These are phyloP conservation scores for Muntiacus reevesi DNA, from an alignment of 2,113 vertebrate species.

Conservation along the genomic window DNA sequence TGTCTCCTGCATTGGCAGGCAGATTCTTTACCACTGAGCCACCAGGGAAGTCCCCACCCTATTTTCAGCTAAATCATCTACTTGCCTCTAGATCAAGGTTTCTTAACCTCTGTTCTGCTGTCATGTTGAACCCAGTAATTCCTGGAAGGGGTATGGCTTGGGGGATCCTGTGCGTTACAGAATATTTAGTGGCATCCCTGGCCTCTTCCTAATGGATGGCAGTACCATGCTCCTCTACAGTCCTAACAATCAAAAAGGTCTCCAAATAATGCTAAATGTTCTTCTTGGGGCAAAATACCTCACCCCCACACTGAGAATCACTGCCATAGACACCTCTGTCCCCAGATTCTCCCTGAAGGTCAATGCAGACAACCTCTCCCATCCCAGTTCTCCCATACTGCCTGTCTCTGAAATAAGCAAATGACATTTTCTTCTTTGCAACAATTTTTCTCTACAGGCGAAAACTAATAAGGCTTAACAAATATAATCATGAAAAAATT, in stretches of 20 bases:
- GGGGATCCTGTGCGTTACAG: too few relatives aligned
- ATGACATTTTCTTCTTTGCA: neutral
- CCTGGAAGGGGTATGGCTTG: neutral
- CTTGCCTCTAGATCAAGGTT: neutral
- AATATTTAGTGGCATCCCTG: neutral
- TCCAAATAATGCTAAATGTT: neutral
- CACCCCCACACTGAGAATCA: neutral
- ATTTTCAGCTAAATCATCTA: neutral
- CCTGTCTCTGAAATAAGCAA: conserved; percentile 2
- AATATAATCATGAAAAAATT: neutral
- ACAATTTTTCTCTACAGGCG: neutral
- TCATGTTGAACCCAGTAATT: neutral
- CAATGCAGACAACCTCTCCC: neutral
- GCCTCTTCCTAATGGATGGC: neutral
- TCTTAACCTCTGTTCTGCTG: neutral
- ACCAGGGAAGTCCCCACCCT: neutral
- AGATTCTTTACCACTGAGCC: neutral
- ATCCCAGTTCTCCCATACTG: neutral
- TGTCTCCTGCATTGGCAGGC: neutral
- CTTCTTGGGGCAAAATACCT: neutral
- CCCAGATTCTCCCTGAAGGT: neutral
- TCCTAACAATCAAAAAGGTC: neutral
- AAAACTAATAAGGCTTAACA: neutral
- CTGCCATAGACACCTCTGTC: neutral
- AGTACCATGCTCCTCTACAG: neutral